Conservation (phyloP, 2,113 vertebrate genomes). For the Regulus satrapa region DNA sequence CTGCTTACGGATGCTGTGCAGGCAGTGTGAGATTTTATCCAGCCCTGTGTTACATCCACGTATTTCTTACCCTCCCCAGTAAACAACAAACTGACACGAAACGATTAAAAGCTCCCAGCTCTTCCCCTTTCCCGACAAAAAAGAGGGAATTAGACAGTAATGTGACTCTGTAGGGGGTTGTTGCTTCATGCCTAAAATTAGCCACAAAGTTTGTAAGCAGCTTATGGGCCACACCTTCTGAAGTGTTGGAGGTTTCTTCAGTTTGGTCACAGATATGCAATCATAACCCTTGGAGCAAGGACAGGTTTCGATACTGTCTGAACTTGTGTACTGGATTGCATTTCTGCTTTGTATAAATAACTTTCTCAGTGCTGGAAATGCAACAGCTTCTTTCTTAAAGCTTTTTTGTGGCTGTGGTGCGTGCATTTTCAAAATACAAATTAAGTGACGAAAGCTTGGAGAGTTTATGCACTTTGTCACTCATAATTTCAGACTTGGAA, state of each 20-base stretch:
- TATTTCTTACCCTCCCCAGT: background rate
- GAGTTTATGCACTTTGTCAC: background rate
- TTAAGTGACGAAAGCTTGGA: background rate
- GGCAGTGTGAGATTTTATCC: background rate
- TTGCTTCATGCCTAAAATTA: slow-evolving; percentile 17
- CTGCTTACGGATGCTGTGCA: background rate
- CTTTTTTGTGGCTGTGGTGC: background rate
- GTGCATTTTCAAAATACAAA: background rate
- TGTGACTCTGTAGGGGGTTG: background rate
- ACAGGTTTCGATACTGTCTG: background rate
- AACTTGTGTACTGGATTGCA: background rate
- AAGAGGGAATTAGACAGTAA: background rate
- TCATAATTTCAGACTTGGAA: background rate
- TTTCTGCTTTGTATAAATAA: background rate
- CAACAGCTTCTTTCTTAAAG: background rate
- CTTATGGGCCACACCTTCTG: background rate
- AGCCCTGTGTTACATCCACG: fast-evolving
- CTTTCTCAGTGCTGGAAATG: background rate
- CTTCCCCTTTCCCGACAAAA: background rate
- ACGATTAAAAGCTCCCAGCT: background rate
- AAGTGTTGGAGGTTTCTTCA: background rate
- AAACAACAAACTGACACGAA: background rate
- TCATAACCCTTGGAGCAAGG: background rate
- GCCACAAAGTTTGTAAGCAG: background rate
- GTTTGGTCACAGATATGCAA: background rate